phyloP scores from a whole-genome alignment of 2,888 invertebrate species.

The Eudasyphora cyanicolor region DNA sequence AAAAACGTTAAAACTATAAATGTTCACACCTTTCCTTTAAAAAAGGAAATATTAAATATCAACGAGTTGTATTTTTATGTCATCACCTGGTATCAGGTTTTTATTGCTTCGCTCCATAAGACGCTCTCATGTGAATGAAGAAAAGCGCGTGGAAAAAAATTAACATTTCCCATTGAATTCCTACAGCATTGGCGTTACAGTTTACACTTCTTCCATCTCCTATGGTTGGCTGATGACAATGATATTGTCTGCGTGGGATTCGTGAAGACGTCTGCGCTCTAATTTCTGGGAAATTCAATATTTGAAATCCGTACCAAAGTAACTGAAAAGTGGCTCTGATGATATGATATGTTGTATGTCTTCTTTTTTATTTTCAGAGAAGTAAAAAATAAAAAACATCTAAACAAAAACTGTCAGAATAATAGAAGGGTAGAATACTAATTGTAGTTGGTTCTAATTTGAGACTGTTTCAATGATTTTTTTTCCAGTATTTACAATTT shows the following conservation, averaged over 20 bases:
- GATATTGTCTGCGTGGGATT: neutral
- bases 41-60: conserved; percentile 22
- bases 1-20: neutral
- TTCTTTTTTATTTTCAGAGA: neutral
- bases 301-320: neutral
- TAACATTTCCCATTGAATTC: neutral
- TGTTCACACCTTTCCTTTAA: neutral
- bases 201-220: neutral
- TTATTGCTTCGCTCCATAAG: neutral
- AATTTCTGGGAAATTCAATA: neutral
- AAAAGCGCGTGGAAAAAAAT: neutral
- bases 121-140: neutral
- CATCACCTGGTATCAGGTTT: neutral
- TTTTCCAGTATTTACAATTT: no score
- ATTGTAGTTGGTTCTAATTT: neutral
- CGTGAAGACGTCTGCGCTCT: neutral
- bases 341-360: neutral
- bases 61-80: conserved; percentile 20
- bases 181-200: neutral
- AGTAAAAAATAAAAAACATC: neutral
- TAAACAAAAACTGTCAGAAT: neutral
- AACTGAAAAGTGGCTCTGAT: neutral
- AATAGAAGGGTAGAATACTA: neutral
- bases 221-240: neutral
- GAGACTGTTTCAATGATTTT: neutral